These are phyloP conservation scores for Tenthredo scrophulariae DNA, from an alignment of 2,888 invertebrate species.

Conservation along the genomic window DNA sequence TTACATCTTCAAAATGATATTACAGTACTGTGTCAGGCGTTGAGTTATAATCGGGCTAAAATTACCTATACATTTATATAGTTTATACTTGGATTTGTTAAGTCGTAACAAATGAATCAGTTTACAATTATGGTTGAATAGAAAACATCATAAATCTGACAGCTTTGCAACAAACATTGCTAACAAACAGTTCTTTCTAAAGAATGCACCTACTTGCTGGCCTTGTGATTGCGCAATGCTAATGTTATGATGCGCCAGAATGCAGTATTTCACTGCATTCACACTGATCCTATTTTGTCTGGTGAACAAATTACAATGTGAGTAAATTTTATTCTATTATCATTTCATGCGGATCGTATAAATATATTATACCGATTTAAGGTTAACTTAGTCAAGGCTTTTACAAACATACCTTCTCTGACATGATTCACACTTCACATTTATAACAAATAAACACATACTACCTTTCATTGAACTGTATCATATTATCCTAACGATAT, in stretches of 20 bases:
- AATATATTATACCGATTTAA: background rate
- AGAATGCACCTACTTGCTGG: conserved; percentile 25
- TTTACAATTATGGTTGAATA: background rate
- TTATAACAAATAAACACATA: background rate
- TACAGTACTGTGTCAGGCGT: background rate
- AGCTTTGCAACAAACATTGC: background rate
- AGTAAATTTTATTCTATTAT: conserved; percentile 20
- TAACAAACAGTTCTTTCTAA: background rate
- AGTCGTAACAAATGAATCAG: background rate
- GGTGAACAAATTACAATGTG: conserved; percentile 51
- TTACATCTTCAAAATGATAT: conserved; percentile 9
- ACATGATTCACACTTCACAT: background rate
- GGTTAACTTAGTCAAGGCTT: background rate
- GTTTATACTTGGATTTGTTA: background rate
- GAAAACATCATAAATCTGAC: conserved; percentile 7
- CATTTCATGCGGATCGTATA: background rate
- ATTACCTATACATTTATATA: background rate
- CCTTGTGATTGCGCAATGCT: conserved; percentile 50
- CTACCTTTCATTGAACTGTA: background rate
- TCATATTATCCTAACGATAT: background rate
- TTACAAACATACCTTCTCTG: background rate
- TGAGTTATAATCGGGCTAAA: background rate
- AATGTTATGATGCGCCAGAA: conserved; percentile 55
- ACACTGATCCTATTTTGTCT: conserved; percentile 47
- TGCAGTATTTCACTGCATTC: conserved; percentile 54